Conservation (phyloP, 2,797 vertebrate species). For the Pangasius macronema region DNA sequence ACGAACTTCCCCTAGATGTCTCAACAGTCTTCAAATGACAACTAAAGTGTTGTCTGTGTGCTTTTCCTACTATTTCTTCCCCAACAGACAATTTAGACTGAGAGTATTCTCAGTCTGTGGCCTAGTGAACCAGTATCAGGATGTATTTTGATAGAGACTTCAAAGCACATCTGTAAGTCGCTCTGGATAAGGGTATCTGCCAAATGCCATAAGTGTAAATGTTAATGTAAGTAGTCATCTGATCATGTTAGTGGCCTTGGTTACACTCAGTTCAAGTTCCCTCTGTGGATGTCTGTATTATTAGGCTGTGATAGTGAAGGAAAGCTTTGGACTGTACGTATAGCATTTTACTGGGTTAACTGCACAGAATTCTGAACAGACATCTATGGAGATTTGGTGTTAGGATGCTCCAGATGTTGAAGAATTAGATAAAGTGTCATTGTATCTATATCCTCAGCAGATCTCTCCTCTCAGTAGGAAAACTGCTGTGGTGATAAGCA, state of each 20-base stretch:
- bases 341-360: background rate
- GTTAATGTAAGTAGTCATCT: background rate
- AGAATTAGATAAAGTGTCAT: background rate
- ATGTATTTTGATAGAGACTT: no score
- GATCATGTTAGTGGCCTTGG: background rate
- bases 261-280: background rate
- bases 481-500: background rate
- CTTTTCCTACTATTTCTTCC: no score
- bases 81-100: no score
- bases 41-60: no score
- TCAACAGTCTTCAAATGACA: no score
- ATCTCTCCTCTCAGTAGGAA: background rate
- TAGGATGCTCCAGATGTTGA: background rate
- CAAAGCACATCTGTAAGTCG: no score
- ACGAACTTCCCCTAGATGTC: no score
- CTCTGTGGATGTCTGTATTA: background rate
- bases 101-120: no score
- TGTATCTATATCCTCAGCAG: background rate
- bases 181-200: no score
- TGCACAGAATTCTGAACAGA: background rate
- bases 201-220: no score
- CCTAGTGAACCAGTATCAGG: no score
- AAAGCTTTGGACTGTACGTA: background rate
- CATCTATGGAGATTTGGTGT: background rate
- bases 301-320: background rate